Conservation (phyloP, 2,113 vertebrate species). For the Scytalopus superciliaris region DNA sequence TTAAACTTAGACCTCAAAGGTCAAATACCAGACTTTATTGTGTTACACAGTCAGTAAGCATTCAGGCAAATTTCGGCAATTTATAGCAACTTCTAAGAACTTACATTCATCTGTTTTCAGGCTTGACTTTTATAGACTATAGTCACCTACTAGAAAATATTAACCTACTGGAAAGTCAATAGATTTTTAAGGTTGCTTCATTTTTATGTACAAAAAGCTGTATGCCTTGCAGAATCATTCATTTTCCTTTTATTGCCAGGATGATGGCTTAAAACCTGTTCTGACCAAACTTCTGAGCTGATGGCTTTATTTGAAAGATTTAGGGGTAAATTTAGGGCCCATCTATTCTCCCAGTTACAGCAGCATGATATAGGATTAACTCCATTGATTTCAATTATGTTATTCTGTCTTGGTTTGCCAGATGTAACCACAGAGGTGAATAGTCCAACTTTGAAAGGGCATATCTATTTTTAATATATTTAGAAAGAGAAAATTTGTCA, state of each 20-base stretch:
- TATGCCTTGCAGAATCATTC: background rate
- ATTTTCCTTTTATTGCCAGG: slow-evolving; percentile 22
- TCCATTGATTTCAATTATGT: slow-evolving; percentile 9
- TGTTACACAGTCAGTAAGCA: background rate
- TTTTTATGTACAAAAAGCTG: slow-evolving; percentile 41
- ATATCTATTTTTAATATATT: background rate
- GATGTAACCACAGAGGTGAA: background rate
- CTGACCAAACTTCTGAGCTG: slow-evolving; percentile 35
- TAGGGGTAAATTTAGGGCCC: background rate
- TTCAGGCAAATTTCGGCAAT: slow-evolving; percentile 39
- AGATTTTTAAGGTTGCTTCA: slow-evolving; percentile 53
- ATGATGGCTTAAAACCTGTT: slow-evolving; percentile 35
- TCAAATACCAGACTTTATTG: background rate
- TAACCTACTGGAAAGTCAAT: slow-evolving; percentile 52
- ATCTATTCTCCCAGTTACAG: background rate
- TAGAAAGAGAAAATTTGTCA: background rate
- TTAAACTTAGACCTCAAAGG: slow-evolving; percentile 7
- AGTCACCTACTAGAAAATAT: slow-evolving; percentile 40
- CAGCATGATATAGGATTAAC: background rate
- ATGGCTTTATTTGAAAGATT: slow-evolving; percentile 43
- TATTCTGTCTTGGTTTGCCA: background rate
- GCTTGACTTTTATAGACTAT: slow-evolving; percentile 37
- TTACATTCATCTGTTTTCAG: background rate
- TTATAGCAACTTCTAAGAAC: slow-evolving; percentile 24
- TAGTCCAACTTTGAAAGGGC: background rate